phyloP scores from a whole-genome alignment of 2,888 invertebrate genomes.

The Pimpla rufipes region DNA sequence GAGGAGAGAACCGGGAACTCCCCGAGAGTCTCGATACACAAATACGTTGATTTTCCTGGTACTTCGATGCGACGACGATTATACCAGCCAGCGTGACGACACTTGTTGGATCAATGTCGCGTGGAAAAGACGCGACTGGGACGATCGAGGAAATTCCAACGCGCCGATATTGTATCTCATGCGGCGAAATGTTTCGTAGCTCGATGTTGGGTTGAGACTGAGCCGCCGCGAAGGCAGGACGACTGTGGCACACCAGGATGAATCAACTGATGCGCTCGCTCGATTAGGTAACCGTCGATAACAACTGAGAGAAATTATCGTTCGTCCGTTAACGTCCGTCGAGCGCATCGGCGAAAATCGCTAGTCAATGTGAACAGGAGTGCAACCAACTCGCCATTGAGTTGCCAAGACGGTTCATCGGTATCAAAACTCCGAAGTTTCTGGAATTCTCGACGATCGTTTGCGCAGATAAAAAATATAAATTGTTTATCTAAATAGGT shows the following conservation, averaged over 20 bases:
- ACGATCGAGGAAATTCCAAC: neutral
- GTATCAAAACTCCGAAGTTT: neutral
- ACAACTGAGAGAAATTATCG: conserved; percentile 67
- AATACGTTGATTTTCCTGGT: neutral
- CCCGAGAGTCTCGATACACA: conserved; percentile 1
- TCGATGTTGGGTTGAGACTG: conserved; percentile 55
- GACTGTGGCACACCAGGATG: conserved; percentile 44
- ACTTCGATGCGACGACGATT: neutral
- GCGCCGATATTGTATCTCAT: neutral
- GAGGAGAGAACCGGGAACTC: neutral
- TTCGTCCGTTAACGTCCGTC: conserved; percentile 50
- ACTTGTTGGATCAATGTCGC: conserved; percentile 43
- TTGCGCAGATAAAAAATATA: neutral
- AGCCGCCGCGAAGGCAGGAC: conserved; percentile 1
- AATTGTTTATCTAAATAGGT: too few relatives aligned
- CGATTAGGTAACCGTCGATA: conserved; percentile 63
- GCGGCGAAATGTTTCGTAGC: conserved; percentile 33
- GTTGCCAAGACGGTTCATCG: neutral
- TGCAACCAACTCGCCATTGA: neutral
- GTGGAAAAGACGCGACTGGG: neutral
- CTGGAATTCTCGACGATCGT: neutral
- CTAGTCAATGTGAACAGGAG: neutral
- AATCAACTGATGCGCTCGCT: conserved; percentile 32
- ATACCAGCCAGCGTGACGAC: neutral
- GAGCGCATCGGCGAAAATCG: conserved; percentile 9